Evolutionary conservation across 2,797 vertebrate species (phyloP), one percentile per base, ranked within the genome.

Genomic region (Alca torda): DNA sequence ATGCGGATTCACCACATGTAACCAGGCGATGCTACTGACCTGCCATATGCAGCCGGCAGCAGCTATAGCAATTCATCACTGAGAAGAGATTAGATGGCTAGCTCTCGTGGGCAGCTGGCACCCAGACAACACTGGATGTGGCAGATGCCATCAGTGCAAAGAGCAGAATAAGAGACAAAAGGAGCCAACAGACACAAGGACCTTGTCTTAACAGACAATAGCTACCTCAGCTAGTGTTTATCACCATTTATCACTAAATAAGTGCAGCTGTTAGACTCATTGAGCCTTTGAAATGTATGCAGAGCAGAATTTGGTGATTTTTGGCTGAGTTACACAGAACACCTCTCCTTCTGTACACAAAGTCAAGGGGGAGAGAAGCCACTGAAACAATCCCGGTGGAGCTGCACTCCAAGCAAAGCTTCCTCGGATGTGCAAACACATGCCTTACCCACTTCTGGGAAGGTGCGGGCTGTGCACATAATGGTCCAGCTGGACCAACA

Each of bases 61-160:
- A 59, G 39, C 84, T 87, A 45, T 1, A 82, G 68, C 76, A 70
- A 76, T 94, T 63, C 67, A 82, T 91, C 75, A 90, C 61, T 15
- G 6, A 33, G 78, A 75, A 94, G 74, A 31, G 2, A 65, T 45
- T 1, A 1, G 43, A n/a, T 2, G 51, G 81, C 79, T 19, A 50
- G 48, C 63, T 85, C 69, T 41, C 4, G 3, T 0, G 0, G 69
- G 61, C 77, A 91, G 41, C 84, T 95, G 80, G 93, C 73, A 72
- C 60, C 6, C n/a, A 86, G 84, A 59, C 88, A 94, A 7, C 57
- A 20, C 59, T 51, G 69, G 37, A 79, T 65, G 69, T 88, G 85
- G 89, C 93, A 95, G 45, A 90, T 93, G 68, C 78, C 92, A 80
- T 41, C 91, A 91, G 74, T 31, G 50, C 75, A 67, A 73, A 63